Evolutionary conservation across 1,140 invertebrate genomes (phyloP), one percentile per base, ranked within the genome.

Genomic region (Drosophila mojavensis): DNA sequence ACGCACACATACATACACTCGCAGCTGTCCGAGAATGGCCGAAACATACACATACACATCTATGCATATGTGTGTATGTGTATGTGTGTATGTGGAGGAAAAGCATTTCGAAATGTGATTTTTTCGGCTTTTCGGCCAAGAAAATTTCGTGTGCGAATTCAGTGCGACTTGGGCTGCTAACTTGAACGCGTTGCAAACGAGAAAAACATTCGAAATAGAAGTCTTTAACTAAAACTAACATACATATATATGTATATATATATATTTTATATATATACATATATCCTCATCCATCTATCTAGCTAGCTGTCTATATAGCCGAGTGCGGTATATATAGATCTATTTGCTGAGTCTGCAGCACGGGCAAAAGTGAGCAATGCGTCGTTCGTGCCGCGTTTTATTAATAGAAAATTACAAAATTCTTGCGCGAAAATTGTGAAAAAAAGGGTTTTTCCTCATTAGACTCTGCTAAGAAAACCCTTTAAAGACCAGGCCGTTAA

Each of bases 151-250:
- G 75, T 91, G 90, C 90, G 82, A 91, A 88, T 90, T 91, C 90
- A 91, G 90, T 91, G 90, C 90, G 90, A 91, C 85, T 91, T 91
- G 90, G 90, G 90, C 90, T 91, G 85, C 90, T 91, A 90, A 91
- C 90, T 89, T 86, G 90, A 91, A 91, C 90, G 90, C 90, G 90
- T 91, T 91, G 84, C 84, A 90, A 91, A 88, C 83, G 83, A 88
- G 83, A 88, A 88, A 77, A 85, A 62, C 74, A 85, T 90, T 70
- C 81, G 81, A 88, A 82, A 90, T 63, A 73, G 53, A 67, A 88
- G 73, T 80, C 78, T 81, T 75, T 75, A 80, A 75, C 82, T 79
- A 79, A 68, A 85, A 89, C 85, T 84, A 91, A 82, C 80, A 79
- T 74, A 79, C 65, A 80, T 30, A 59, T 33, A 59, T 9, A 67